Percentiles rank a stretch among this genome's conserved stretches.
phyloP scores from a whole-genome alignment of 1,140 invertebrate species.

The Cydia fagiglandana region DNA sequence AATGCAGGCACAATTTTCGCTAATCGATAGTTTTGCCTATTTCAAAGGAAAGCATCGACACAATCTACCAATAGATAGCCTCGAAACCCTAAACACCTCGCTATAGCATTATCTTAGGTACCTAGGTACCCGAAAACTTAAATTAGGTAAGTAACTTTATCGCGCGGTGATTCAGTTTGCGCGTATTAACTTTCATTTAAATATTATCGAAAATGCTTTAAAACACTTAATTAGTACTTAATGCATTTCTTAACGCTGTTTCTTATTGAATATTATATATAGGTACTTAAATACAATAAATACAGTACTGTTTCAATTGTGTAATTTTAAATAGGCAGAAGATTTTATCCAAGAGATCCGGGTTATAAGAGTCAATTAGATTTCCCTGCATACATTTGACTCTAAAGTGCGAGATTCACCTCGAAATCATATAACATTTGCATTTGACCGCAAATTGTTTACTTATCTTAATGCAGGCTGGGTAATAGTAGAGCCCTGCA shows the following conservation, averaged over 20 bases:
- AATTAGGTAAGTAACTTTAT: no score
- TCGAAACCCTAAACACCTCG: no score
- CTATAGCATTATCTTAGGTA: no score
- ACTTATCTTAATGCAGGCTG: background rate
- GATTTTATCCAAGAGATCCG: slow-evolving; percentile 4
- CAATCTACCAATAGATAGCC: no score
- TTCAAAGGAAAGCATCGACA: no score
- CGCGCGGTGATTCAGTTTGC: no score
- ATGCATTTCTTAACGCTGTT: background rate
- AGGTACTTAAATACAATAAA: no score
- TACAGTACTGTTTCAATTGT: background rate
- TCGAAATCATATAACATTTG: background rate
- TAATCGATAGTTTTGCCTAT: background rate
- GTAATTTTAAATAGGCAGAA: background rate
- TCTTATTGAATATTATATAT: no score
- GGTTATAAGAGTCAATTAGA: slow-evolving; percentile 7
- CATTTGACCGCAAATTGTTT: background rate
- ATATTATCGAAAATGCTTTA: no score
- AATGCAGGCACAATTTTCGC: background rate
- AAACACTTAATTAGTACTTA: no score
- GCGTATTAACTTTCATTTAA: no score
- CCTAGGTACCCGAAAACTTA: no score
- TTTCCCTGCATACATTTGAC: slow-evolving; percentile 14
- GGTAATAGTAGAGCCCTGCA: background rate
- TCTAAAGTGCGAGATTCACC: slow-evolving; percentile 1